Base-by-base conservation (phyloP, 2,797 vertebrate species). In the Loriculus beryllinus region DNA sequence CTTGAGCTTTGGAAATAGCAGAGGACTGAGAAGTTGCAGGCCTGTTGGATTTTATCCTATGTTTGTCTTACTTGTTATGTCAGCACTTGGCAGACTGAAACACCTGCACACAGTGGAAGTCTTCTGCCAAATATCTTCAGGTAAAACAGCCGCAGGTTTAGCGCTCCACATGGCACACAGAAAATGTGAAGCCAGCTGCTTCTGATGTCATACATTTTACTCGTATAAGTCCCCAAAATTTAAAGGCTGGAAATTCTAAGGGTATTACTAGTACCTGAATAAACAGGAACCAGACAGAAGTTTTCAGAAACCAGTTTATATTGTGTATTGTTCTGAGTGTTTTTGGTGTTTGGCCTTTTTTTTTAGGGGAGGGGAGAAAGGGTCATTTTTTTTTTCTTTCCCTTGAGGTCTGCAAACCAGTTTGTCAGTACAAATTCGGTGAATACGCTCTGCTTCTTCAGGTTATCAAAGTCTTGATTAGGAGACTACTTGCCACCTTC, bases 251-350 rank as follows among this genome's bases (percentile, higher is more conserved):
- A 74, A 54, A 54, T 54, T 33, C 40, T 80, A 69, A 57, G 13
- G 18, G 5, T 86, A 19, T 69, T 52, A 48, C 40, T 43, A 25
- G 67, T 54, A 47, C 6, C n/a, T 3, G 47, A 85, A 47, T 20
- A 83, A 65, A 49, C 10, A 68, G 2, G 10, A 52, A 57, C 37
- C 42, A 33, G 26, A 86, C 26, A 3, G 31, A 77, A 39, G 17
- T 54, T 78, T 74, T 83, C 20, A 8, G 23, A 45, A 67, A 18
- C 74, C 29, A 29, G 47, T 69, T 92, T 47, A 9, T 7, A 4
- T n/a, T 5, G 14, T 25, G 59, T 29, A 4, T 18, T 39, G 18
- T 43, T 18, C 28, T 78, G 65, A 1, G 1, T 1, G 6, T 4
- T 51, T n/a, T 57, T 57, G 54, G 33, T 16, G 4, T n/a, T 56